Base-by-base conservation (phyloP, 2,113 vertebrate genomes). In the Rostratula benghalensis region DNA sequence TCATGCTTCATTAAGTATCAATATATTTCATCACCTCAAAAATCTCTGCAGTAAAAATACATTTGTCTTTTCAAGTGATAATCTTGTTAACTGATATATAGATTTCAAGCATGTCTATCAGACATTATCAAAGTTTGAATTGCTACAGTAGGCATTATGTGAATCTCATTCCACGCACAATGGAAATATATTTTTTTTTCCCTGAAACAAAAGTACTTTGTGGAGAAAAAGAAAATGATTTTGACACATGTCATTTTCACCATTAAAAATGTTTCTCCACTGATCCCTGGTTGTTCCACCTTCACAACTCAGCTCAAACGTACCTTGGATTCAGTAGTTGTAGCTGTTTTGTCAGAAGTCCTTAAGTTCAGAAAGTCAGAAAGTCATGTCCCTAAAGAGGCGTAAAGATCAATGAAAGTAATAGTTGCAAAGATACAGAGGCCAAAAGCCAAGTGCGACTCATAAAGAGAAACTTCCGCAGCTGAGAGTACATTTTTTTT, bases 1-100 rank as follows among this genome's bases (percentile, higher is more conserved):
- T 98, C 97, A 98, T 87, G 97, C 98, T 98, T 98, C 97, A 98
- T 98, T 99, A 98, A 98, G 96, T 98, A 98, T 97, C 98, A 98
- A 97, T 98, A 98, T 97, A 97, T 97, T 98, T 97, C 84, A 97
- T 89, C 60, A 83, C 87, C 90, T 97, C 70, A 94, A 94, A 97
- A 97, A 94, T 86, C 60, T 93, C 97, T 88, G 79, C 88, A 83
- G 56, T 88, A 96, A 96, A 97, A 97, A 98, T 85, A 95, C 51
- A 74, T 97, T 65, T 90, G 91, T 94, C 88, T 95, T 92, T 97
- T 89, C 92, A 92, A 97, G 87, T 83, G 46, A 95, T 96, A 97
- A 93, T 96, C 95, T 97, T 93, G 94, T 97, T 97, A 98, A 98
- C 94, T 94, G 96, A 95, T 94, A 94, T 94, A 97, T 96, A 96